Evolutionary conservation across 2,888 invertebrate species (phyloP).

Genomic region (Pollenia griseotomentosa): DNA sequence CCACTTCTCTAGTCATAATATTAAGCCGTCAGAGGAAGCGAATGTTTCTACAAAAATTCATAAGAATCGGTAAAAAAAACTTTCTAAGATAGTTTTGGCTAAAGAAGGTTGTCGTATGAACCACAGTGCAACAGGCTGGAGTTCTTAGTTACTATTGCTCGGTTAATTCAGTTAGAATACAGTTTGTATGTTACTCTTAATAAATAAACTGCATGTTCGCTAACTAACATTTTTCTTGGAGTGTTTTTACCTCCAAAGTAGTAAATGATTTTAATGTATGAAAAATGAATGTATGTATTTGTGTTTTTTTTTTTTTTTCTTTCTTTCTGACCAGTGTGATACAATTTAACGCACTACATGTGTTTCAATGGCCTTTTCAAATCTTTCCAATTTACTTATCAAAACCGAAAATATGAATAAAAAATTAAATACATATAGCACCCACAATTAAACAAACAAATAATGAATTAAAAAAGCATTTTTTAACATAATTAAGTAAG

Average conservation of each 20-base stretch:
- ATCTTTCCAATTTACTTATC: slow-evolving; percentile 15
- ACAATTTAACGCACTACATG: slow-evolving; percentile 36
- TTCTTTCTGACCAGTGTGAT: not conserved
- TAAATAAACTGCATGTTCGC: no score
- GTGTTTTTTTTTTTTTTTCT: not conserved
- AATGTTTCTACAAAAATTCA: no score
- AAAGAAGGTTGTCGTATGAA: no score
- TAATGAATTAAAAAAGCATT: not conserved
- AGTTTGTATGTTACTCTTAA: no score
- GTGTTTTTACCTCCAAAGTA: not conserved
- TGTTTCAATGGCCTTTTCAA: not conserved
- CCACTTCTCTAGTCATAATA: no score
- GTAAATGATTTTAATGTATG: not conserved
- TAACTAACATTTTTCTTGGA: slow-evolving; percentile 2
- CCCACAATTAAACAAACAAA: not conserved
- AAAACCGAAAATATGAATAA: not conserved
- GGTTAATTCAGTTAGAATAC: no score
- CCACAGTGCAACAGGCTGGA: no score
- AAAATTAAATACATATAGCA: slow-evolving; percentile 18
- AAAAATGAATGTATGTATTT: not conserved
- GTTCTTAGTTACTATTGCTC: no score
- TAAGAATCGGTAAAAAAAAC: no score
- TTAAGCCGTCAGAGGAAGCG: no score
- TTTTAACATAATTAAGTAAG: not conserved
- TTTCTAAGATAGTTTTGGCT: no score